Percentiles rank a stretch among this genome's conserved stretches.
These are phyloP conservation scores for Cataglyphis cursor DNA, from an alignment of 2,888 invertebrate species.

Conservation along the genomic window DNA sequence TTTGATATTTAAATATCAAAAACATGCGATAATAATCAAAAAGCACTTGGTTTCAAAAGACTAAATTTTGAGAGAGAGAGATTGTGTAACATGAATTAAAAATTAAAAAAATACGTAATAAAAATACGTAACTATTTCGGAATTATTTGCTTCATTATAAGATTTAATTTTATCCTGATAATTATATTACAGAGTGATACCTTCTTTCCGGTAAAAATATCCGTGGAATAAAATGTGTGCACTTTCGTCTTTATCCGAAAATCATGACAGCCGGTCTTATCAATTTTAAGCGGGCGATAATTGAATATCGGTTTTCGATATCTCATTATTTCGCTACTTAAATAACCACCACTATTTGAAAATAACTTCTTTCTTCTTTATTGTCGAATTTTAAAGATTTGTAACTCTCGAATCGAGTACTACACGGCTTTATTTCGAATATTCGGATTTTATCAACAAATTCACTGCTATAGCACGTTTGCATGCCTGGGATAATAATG, in stretches of 20 bases:
- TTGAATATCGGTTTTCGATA: slow-evolving; percentile 58
- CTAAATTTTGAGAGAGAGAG: too few species aligned
- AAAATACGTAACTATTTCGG: too few species aligned
- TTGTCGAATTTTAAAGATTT: slow-evolving; percentile 26
- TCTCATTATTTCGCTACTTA: slow-evolving; percentile 57
- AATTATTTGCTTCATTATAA: slow-evolving; percentile 22
- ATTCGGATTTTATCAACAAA: slow-evolving; percentile 55
- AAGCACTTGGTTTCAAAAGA: too few species aligned
- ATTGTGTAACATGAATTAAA: too few species aligned
- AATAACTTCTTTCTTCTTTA: slow-evolving; percentile 16
- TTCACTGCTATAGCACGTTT: slow-evolving; percentile 14
- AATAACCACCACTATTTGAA: slow-evolving; percentile 27
- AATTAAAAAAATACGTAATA: too few species aligned
- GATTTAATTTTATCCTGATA: neutral
- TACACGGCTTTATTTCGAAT: slow-evolving; percentile 20
- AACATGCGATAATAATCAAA: too few species aligned
- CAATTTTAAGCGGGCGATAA: slow-evolving; percentile 56
- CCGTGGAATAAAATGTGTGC: slow-evolving; percentile 4
- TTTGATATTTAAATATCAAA: too few species aligned
- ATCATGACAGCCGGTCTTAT: slow-evolving; percentile 41
- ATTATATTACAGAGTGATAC: neutral
- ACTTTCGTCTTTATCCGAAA: slow-evolving; percentile 25
- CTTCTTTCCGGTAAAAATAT: neutral
- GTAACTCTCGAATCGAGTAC: slow-evolving; percentile 5
- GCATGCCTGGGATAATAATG: slow-evolving; percentile 61